These are phyloP conservation scores for Micrasema minimum DNA, from an alignment of 1,140 invertebrate species.

Conservation along the genomic window DNA sequence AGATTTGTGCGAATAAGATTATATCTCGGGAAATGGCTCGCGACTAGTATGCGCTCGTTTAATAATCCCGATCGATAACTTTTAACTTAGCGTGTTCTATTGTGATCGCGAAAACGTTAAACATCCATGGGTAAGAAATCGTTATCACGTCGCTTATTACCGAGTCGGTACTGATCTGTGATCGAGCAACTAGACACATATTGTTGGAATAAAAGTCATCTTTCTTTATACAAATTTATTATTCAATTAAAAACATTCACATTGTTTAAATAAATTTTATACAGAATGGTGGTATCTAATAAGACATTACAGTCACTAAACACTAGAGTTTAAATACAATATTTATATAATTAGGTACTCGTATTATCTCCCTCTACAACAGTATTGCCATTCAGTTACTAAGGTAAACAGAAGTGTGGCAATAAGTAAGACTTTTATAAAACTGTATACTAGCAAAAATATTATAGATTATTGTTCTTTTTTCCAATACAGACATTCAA, in stretches of 20 bases:
- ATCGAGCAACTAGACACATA: too few species aligned
- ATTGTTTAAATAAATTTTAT: slow-evolving; percentile 36
- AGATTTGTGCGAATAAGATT: too few species aligned
- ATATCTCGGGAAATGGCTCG: too few species aligned
- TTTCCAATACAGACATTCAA: slow-evolving; percentile 1
- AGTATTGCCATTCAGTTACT: slow-evolving; percentile 14
- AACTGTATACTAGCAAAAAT: slow-evolving; percentile 40
- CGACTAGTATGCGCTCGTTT: too few species aligned
- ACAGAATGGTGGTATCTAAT: slow-evolving; percentile 38
- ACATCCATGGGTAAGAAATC: too few species aligned
- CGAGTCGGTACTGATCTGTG: too few species aligned
- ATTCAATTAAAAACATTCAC: slow-evolving; percentile 42
- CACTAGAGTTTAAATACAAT: slow-evolving; percentile 31
- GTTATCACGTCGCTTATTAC: too few species aligned
- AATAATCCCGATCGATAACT: too few species aligned
- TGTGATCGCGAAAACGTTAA: too few species aligned
- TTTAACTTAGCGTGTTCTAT: too few species aligned
- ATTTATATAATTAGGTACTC: slow-evolving; percentile 41
- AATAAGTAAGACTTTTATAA: slow-evolving; percentile 8
- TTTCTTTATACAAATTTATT: slow-evolving; percentile 43
- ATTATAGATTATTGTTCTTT: slow-evolving; percentile 36
- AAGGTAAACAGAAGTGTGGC: not conserved
- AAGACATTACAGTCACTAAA: slow-evolving; percentile 25
- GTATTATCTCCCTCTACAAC: slow-evolving; percentile 1
- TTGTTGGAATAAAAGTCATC: slow-evolving; percentile 17